Conservation (phyloP, 92 coral and sea anemone species). For the Pocillopora grandis region DNA sequence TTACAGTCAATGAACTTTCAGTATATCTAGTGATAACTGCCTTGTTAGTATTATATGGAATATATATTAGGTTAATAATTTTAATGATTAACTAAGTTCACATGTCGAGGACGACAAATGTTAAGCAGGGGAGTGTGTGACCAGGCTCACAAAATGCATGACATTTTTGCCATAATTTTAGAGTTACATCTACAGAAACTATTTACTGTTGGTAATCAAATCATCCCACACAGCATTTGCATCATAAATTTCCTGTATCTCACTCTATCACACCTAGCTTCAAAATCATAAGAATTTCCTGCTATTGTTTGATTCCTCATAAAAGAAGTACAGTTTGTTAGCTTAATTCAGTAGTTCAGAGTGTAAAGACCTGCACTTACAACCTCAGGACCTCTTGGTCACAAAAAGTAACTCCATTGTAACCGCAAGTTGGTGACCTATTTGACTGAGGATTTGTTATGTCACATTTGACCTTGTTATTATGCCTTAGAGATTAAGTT, state of each 20-base stretch:
- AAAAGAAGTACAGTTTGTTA: conserved; percentile 11
- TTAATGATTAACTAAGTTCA: conserved; percentile 5
- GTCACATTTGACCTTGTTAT: conserved; percentile 4
- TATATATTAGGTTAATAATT: background rate
- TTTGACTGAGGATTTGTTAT: background rate
- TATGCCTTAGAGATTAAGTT: background rate
- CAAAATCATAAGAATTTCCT: conserved; percentile 13
- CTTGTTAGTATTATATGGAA: background rate
- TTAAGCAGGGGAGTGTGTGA: conserved; percentile 57
- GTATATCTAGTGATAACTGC: conserved; percentile 9
- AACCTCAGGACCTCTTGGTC: background rate
- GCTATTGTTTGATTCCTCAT: conserved; percentile 9
- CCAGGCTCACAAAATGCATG: background rate
- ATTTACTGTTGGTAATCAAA: background rate
- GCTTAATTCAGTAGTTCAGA: conserved; percentile 12
- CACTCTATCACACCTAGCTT: background rate
- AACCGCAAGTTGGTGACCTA: background rate
- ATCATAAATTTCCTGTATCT: conserved; percentile 2
- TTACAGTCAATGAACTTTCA: conserved; percentile 25
- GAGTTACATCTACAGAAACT: background rate
- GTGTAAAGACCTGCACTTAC: conserved; percentile 16
- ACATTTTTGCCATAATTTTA: conserved; percentile 1
- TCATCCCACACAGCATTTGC: conserved; percentile 6
- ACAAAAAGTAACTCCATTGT: background rate
- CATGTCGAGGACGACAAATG: conserved; percentile 60